Conservation (phyloP, 1,140 invertebrate species). For the Ladona fulva region DNA sequence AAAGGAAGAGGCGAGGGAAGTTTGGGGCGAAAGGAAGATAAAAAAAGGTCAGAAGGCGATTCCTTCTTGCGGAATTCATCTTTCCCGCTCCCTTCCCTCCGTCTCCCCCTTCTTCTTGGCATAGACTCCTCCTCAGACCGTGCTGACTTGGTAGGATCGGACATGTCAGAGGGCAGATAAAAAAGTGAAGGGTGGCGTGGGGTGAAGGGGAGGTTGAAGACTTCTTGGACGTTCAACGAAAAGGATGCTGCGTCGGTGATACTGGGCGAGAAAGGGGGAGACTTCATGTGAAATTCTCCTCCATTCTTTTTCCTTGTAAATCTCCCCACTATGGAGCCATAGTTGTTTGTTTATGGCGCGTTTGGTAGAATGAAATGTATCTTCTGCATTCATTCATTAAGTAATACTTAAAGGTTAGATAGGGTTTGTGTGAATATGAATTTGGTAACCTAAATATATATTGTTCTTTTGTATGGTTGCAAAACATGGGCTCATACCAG, state of each 20-base stretch:
- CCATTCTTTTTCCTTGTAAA: background rate
- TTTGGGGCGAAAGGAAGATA: background rate
- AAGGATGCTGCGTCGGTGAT: background rate
- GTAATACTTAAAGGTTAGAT: too few relatives aligned
- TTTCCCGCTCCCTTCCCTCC: background rate
- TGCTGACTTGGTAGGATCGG: constrained; percentile 2
- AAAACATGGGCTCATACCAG: too few relatives aligned
- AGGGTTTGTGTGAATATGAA: too few relatives aligned
- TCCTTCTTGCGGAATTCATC: background rate
- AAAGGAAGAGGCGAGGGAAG: background rate
- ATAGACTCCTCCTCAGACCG: background rate
- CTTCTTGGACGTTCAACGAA: background rate
- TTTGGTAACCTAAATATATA: too few relatives aligned
- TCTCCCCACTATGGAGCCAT: background rate
- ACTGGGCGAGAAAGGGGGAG: background rate
- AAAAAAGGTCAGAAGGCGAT: background rate
- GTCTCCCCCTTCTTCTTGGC: background rate
- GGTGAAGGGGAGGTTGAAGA: background rate
- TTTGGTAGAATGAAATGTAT: too few relatives aligned
- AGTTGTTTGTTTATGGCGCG: too few relatives aligned
- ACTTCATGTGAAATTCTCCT: background rate
- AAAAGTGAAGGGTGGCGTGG: background rate
- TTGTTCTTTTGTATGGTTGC: too few relatives aligned
- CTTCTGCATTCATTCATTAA: too few relatives aligned
- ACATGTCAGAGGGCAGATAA: constrained; percentile 4